Percentiles rank a stretch among this genome's conserved stretches.
phyloP scores from a whole-genome alignment of 1,140 invertebrate genomes.

The Linepithema humile region DNA sequence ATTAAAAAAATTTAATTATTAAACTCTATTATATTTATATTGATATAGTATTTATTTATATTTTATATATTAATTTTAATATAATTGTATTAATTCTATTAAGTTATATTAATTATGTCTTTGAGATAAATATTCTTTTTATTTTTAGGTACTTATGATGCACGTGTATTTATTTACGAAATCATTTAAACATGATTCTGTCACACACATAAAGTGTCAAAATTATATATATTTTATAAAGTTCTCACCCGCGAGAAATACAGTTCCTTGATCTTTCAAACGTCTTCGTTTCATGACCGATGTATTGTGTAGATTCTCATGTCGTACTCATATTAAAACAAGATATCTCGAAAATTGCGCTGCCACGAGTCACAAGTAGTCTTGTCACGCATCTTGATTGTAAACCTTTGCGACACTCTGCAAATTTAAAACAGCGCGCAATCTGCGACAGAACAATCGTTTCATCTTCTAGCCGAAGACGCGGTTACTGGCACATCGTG shows the following conservation, averaged over 20 bases:
- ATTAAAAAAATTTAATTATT: not conserved
- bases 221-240: not conserved
- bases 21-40: no score
- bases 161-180: not conserved
- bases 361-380: not conserved
- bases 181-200: no score
- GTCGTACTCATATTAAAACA: not conserved
- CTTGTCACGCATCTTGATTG: slow-evolving; percentile 50
- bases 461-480: slow-evolving; percentile 12
- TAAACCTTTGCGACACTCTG: slow-evolving; percentile 1
- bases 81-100: no score
- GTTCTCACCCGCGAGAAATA: slow-evolving; percentile 7
- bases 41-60: not conserved
- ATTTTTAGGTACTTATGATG: no score
- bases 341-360: slow-evolving; percentile 1
- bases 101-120: no score
- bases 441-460: not conserved
- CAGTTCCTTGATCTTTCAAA: slow-evolving; percentile 11
- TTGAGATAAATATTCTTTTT: no score
- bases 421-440: slow-evolving; percentile 2
- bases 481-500: slow-evolving; percentile 76
- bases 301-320: slow-evolving; percentile 6
- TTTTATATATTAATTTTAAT: no score
- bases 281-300: slow-evolving; percentile 40
- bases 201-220: no score